These are phyloP conservation scores for Choristoneura fumiferana DNA, from an alignment of 1,140 invertebrate species.

Conservation along the genomic window DNA sequence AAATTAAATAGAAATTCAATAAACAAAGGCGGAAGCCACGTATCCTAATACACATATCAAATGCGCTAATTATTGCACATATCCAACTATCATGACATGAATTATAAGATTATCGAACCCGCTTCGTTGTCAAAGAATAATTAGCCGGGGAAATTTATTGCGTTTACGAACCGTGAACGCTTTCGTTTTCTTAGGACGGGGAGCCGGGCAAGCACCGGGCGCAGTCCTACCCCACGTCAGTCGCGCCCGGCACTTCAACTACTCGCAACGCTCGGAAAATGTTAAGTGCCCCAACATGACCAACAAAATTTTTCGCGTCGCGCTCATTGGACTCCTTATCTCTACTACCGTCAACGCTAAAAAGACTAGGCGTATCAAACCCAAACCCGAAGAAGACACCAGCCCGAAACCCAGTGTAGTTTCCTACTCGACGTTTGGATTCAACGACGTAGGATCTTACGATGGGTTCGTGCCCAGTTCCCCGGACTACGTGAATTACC, in stretches of 20 bases:
- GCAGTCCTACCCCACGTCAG: conserved; percentile 37
- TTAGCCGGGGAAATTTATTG: conserved; percentile 60
- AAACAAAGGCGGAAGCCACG: conserved; percentile 36
- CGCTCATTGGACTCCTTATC: conserved; percentile 42
- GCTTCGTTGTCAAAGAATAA: conserved; percentile 47
- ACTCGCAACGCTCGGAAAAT: conserved; percentile 52
- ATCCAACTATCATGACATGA: conserved; percentile 39
- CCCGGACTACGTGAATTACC: conserved; percentile 54
- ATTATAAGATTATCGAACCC: conserved; percentile 51
- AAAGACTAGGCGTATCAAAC: conserved; percentile 50
- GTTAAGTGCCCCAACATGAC: conserved; percentile 55
- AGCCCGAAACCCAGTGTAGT: conserved; percentile 60
- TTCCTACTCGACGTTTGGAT: conserved; percentile 65
- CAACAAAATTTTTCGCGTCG: conserved; percentile 43
- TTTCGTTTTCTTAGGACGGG: conserved; percentile 70
- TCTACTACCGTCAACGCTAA: conserved; percentile 40
- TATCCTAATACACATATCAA: conserved; percentile 27
- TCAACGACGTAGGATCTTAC: conserved; percentile 62
- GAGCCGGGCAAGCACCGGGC: conserved; percentile 15
- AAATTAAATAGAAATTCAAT: too few species aligned
- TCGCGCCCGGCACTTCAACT: conserved; percentile 49
- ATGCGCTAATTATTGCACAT: conserved; percentile 32
- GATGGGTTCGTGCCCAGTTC: conserved; percentile 66
- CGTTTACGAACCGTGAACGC: conserved; percentile 62
- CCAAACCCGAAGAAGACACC: conserved; percentile 42